These are phyloP conservation scores for Galbula dea DNA, from an alignment of 2,113 vertebrate species.

Conservation along the genomic window DNA sequence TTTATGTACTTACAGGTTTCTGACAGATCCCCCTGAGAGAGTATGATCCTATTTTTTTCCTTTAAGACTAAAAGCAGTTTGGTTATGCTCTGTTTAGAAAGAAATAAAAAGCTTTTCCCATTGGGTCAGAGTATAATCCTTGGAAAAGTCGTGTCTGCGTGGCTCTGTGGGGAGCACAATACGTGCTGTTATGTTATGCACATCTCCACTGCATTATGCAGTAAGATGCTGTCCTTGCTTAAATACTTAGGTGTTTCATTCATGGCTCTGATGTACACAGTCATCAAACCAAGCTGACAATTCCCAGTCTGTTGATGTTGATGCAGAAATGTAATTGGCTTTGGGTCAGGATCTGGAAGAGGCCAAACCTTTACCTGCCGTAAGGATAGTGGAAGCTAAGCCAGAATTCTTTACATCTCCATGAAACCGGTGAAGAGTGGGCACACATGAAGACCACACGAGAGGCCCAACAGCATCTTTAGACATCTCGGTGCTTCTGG, in stretches of 20 bases:
- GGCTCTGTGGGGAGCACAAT: background rate
- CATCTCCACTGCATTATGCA: fast-evolving
- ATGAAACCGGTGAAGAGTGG: fast-evolving
- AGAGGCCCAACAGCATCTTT: fast-evolving
- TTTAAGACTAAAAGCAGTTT: background rate
- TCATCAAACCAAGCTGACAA: background rate
- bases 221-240: background rate
- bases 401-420: fast-evolving
- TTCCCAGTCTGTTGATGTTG: background rate
- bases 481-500: background rate
- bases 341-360: background rate
- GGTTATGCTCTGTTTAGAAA: background rate
- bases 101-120: background rate
- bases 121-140: background rate
- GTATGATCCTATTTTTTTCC: background rate
- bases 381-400: background rate
- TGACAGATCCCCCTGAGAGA: background rate
- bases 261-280: background rate
- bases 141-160: background rate
- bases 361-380: background rate
- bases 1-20: background rate
- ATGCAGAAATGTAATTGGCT: background rate
- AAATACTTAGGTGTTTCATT: background rate
- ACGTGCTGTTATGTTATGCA: fast-evolving
- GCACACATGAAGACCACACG: fast-evolving